Evolutionary conservation across 2,113 vertebrate species (phyloP).

Genomic region (Nerophis lumbriciformis): DNA sequence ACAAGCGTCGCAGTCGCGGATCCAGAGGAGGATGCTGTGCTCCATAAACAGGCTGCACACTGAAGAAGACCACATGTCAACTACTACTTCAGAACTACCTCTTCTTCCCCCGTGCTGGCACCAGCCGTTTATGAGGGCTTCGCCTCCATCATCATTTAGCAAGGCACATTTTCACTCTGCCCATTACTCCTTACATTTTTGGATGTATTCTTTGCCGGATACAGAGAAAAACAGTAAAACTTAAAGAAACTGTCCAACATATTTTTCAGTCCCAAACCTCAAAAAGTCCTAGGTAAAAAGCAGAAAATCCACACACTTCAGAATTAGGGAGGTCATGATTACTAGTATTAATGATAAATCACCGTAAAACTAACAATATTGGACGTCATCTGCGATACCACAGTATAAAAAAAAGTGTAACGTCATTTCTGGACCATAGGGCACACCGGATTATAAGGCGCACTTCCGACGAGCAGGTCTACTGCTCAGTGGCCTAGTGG

Average conservation of each 20-base stretch:
- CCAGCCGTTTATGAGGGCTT: background rate
- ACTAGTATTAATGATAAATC: too few relatives aligned
- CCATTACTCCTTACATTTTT: background rate
- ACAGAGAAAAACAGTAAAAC: background rate
- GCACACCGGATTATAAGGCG: too few relatives aligned
- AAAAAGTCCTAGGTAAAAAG: background rate
- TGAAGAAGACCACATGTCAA: slow-evolving; percentile 59
- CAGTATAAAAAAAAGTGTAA: too few relatives aligned
- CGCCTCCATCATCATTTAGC: slow-evolving; percentile 12
- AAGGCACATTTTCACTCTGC: background rate
- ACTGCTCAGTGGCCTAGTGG: too few relatives aligned
- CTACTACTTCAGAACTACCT: background rate
- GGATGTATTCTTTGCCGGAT: background rate
- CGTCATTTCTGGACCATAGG: too few relatives aligned
- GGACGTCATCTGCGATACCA: too few relatives aligned
- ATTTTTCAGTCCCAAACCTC: background rate
- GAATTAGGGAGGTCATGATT: too few relatives aligned
- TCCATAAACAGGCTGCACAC: slow-evolving; percentile 94
- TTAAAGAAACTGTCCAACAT: background rate
- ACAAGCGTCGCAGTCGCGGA: slow-evolving; percentile 85
- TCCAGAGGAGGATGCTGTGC: slow-evolving; percentile 93
- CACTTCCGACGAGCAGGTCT: too few relatives aligned
- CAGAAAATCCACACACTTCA: background rate
- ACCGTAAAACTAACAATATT: too few relatives aligned
- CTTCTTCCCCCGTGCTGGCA: background rate